Base-by-base conservation (phyloP, 1,140 invertebrate genomes). In the Pentalonia nigronervosa region DNA sequence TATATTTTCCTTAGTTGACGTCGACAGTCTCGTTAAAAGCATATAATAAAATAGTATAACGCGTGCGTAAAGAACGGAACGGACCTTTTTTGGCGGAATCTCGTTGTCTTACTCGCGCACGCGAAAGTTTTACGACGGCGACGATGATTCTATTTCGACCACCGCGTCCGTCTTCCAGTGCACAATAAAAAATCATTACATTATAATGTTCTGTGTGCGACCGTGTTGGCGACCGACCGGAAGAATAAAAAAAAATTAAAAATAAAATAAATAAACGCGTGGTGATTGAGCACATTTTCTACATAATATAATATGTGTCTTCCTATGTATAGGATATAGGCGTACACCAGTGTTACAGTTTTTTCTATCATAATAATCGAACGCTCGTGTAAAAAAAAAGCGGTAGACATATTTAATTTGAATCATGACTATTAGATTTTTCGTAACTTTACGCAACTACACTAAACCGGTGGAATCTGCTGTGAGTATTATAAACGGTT, bases 11-110 rank as follows among this genome's bases (percentile, higher is more conserved):
- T 30, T n/a, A 14, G 30, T 20, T 30, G 47, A 34, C 89, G 25
- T 8, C 53, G 23, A 45, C 41, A 60, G 6, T 45, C 36, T 91
- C 56, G 89, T 91, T 91, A 91, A 91, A 90, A 76, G n/a, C 41
- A 91, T 76, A 67, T 45, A 36, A 50, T 48, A 50, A 14, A 48
- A 48, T 50, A 50, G 17, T 50, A 50, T 50, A 41, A 41, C 41
- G n/a, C n/a, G 89, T 34, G 89, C 14, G 56, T 91, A 91, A 91
- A 76, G 89, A 36, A 91, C 56, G 56, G 89, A 91, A 76, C 89
- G 25, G 36, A 91, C 89, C 89, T 67, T 91, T 91, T 91, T 91
- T n/a, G 41, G 84, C 25, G 0, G 56, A 67, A 14, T 36, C 30
- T 60, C 34, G 36, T 47, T n/a, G 41, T 67, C 89, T 60, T 91